Evolutionary conservation across 1,140 invertebrate species (phyloP).

Genomic region (Orchestia grillus): DNA sequence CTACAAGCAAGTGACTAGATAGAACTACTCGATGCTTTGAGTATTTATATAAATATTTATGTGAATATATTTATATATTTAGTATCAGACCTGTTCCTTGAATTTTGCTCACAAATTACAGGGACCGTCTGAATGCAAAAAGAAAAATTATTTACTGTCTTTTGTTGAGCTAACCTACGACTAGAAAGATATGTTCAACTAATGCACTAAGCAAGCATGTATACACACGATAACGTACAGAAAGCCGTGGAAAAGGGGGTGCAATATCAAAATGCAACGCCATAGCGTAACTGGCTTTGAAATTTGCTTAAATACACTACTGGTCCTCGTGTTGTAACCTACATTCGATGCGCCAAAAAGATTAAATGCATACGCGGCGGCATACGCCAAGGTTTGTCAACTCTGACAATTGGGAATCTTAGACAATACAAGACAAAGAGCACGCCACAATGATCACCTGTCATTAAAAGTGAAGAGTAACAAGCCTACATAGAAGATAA

Average conservation of each 20-base stretch:
- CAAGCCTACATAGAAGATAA: not conserved
- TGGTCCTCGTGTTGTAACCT: not conserved
- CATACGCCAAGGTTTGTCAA: not conserved
- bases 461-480: not conserved
- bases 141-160: conserved; percentile 13
- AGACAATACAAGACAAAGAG: not conserved
- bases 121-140: not conserved
- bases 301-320: not conserved
- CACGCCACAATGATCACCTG: not conserved
- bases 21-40: not conserved
- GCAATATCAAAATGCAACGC: not conserved
- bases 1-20: not conserved
- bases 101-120: not conserved
- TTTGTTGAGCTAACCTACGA: conserved; percentile 43
- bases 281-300: not conserved
- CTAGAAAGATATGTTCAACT: conserved; percentile 53
- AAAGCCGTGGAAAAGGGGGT: not conserved
- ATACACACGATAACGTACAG: not conserved
- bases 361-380: not conserved
- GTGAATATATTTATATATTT: not conserved
- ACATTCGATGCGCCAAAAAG: not conserved
- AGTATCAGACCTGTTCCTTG: not conserved
- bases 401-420: not conserved
- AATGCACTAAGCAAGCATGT: conserved; percentile 3
- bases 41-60: not conserved